These are phyloP conservation scores for Drosophila busckii DNA, from an alignment of 1,140 invertebrate genomes.

Conservation along the genomic window DNA sequence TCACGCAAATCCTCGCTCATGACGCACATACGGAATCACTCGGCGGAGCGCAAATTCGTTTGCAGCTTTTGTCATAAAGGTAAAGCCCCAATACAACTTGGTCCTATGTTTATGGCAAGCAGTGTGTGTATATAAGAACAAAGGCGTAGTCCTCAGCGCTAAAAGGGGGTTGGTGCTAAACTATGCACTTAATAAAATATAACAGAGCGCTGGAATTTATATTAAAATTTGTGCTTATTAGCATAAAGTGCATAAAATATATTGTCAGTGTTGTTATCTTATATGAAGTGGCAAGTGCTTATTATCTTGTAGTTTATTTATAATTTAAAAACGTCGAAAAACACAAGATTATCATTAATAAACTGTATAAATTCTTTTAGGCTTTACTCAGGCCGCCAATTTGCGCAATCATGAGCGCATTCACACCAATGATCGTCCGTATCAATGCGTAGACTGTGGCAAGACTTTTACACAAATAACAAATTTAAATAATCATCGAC, in stretches of 20 bases:
- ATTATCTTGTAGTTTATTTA: too few species aligned
- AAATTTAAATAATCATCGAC: conserved; percentile 82
- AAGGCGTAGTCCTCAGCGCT: too few species aligned
- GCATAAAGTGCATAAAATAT: too few species aligned
- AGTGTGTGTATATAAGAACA: too few species aligned
- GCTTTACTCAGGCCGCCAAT: conserved; percentile 83
- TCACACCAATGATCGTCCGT: conserved; percentile 82
- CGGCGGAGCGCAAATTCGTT: conserved; percentile 81
- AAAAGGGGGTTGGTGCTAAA: too few species aligned
- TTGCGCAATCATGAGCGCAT: conserved; percentile 82
- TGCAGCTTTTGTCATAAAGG: conserved; percentile 83
- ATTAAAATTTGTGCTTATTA: too few species aligned
- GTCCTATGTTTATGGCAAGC: too few species aligned
- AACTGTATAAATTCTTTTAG: conserved; percentile 59
- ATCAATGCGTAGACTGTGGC: conserved; percentile 82
- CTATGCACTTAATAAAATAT: too few species aligned
- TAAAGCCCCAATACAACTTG: conserved; percentile 41
- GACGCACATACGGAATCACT: conserved; percentile 82
- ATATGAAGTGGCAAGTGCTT: too few species aligned
- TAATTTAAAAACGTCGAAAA: not conserved
- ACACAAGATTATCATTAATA: not conserved
- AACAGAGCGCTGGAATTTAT: too few species aligned
- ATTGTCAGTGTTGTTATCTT: too few species aligned
- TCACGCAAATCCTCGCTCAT: conserved; percentile 81
- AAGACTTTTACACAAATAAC: conserved; percentile 83